These are phyloP conservation scores for Heliocidaris tuberculata DNA, from an alignment of 35 echinoderm and acorn worm genomes.

Conservation along the genomic window DNA sequence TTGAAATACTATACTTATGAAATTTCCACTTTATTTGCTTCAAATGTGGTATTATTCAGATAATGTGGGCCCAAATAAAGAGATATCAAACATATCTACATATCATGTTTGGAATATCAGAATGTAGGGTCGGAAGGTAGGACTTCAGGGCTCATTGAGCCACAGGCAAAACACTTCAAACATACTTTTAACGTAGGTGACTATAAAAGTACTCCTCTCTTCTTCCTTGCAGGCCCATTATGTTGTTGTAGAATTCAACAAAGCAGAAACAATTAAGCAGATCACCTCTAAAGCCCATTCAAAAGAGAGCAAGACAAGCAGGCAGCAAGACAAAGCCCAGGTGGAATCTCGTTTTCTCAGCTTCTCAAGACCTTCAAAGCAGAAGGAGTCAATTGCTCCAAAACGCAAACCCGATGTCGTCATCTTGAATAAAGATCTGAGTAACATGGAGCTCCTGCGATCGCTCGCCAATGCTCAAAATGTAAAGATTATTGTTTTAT, in stretches of 20 bases:
- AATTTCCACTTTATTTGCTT: neutral
- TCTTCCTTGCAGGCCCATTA: slow-evolving; percentile 55
- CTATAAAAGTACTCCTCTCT: too few relatives aligned
- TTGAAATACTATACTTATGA: neutral
- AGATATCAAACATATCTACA: neutral
- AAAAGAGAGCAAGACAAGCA: neutral
- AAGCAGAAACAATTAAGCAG: slow-evolving; percentile 40
- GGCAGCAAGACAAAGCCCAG: neutral
- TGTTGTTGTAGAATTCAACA: slow-evolving; percentile 71
- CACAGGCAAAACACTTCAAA: neutral
- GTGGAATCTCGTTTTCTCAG: slow-evolving; percentile 53
- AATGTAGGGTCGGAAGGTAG: neutral
- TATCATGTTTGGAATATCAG: neutral
- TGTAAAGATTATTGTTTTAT: neutral
- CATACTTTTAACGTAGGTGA: neutral
- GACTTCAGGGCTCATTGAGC: neutral
- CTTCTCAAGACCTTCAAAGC: slow-evolving; percentile 42
- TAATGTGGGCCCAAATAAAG: too few relatives aligned
- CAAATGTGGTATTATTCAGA: neutral
- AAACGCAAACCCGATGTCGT: neutral
- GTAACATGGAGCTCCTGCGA: slow-evolving; percentile 17
- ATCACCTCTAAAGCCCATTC: slow-evolving; percentile 33
- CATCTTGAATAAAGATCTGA: slow-evolving; percentile 49
- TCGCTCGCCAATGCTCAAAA: neutral
- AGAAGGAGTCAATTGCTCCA: neutral